These are phyloP conservation scores for Apodemus speciosus DNA, from an alignment of 2,113 vertebrate genomes.

Conservation along the genomic window DNA sequence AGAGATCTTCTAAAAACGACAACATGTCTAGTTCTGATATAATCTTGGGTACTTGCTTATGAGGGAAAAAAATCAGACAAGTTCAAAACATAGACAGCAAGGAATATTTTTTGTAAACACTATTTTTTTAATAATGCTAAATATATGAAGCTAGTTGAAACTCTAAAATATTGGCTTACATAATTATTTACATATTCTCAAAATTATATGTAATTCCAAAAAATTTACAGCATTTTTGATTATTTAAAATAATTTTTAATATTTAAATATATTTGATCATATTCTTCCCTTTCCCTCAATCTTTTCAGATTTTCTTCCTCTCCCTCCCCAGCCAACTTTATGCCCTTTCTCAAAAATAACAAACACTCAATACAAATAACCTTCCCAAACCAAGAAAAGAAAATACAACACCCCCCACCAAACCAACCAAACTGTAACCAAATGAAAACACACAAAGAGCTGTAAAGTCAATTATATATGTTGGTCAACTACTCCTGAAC, in stretches of 20 bases:
- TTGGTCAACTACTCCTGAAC: background rate
- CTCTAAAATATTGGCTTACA: background rate
- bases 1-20: background rate
- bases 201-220: background rate
- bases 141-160: constrained; percentile 2
- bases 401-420: background rate
- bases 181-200: background rate
- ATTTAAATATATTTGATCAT: background rate
- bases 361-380: background rate
- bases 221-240: background rate
- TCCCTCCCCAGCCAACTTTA: background rate
- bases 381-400: background rate
- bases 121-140: background rate
- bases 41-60: background rate
- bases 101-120: background rate
- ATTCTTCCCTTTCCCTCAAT: background rate
- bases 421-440: background rate
- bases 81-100: background rate
- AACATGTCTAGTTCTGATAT: background rate
- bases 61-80: background rate
- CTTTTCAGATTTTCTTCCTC: background rate
- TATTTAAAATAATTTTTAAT: background rate
- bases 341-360: background rate
- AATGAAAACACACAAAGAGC: background rate
- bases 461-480: background rate